phyloP scores from a whole-genome alignment of 2,797 vertebrate genomes.

The Falco novaeseelandiae region DNA sequence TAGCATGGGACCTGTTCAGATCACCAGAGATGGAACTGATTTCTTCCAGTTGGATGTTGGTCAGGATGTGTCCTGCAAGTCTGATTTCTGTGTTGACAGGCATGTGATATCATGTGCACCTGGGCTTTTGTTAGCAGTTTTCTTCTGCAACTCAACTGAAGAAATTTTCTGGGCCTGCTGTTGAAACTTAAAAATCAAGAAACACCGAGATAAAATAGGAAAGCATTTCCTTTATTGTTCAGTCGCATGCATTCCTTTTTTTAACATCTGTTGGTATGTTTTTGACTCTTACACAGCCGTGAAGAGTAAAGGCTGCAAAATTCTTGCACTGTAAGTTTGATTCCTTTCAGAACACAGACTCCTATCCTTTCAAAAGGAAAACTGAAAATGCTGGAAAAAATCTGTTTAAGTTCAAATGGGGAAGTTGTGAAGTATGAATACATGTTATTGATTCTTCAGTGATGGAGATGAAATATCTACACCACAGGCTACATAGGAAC shows the following conservation, averaged over 20 bases:
- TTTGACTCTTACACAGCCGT: background rate
- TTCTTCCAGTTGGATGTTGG: background rate
- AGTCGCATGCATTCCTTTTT: background rate
- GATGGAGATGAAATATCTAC: background rate
- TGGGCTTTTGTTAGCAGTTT: background rate
- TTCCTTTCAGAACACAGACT: background rate
- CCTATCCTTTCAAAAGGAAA: background rate
- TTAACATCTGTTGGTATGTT: background rate
- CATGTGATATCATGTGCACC: background rate
- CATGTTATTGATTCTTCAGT: background rate
- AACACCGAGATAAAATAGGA: background rate
- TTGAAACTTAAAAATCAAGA: background rate
- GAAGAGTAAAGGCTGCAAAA: background rate
- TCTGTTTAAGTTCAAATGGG: background rate
- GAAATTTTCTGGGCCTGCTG: background rate
- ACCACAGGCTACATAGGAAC: background rate
- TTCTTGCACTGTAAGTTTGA: background rate
- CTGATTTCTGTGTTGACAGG: background rate
- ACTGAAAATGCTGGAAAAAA: fast-evolving
- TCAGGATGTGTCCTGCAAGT: background rate
- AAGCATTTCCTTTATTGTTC: background rate
- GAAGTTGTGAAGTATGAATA: background rate
- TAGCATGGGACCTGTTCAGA: background rate
- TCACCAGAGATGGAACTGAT: background rate
- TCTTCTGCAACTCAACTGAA: background rate